Conservation (phyloP, 2,113 vertebrate genomes). For the Dromaius novaehollandiae region DNA sequence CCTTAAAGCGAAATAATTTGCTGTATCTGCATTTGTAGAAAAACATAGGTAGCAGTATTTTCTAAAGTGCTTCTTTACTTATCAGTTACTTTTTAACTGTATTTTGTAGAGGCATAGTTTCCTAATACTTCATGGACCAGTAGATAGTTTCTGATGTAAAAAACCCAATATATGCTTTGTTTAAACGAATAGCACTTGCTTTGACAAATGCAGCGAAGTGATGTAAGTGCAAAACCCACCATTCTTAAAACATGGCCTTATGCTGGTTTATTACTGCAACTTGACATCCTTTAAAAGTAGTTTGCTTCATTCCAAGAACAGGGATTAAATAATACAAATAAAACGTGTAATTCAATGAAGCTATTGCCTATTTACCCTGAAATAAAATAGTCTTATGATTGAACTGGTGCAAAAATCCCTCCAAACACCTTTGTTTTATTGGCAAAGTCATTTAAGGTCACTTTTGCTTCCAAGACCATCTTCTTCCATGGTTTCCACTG, state of each 20-base stretch:
- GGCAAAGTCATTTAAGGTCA: constrained; percentile 82
- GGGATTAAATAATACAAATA: constrained; percentile 79
- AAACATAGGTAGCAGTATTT: constrained; percentile 46
- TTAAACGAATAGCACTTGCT: constrained; percentile 38
- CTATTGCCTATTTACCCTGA: constrained; percentile 77
- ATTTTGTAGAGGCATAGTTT: neutral
- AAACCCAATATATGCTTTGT: constrained; percentile 6
- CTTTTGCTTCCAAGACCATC: constrained; percentile 74
- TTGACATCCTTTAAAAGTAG: constrained; percentile 77
- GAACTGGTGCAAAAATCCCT: constrained; percentile 75
- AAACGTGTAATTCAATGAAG: constrained; percentile 71
- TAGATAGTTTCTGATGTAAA: constrained; percentile 63
- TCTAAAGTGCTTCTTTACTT: constrained; percentile 69
- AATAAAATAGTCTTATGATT: constrained; percentile 66
- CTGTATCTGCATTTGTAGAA: constrained; percentile 7
- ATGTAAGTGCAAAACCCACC: constrained; percentile 44
- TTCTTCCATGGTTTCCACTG: constrained; percentile 61
- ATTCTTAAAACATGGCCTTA: constrained; percentile 59
- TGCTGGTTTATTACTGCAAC: constrained; percentile 74
- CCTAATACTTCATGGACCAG: constrained; percentile 9
- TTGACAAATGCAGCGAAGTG: constrained; percentile 23
- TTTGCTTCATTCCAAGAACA: constrained; percentile 74
- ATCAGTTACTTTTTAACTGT: neutral
- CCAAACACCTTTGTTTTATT: constrained; percentile 74
- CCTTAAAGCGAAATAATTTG: neutral